Evolutionary conservation across 2,888 invertebrate genomes (phyloP).

Genomic region (Dasypogon diadema): DNA sequence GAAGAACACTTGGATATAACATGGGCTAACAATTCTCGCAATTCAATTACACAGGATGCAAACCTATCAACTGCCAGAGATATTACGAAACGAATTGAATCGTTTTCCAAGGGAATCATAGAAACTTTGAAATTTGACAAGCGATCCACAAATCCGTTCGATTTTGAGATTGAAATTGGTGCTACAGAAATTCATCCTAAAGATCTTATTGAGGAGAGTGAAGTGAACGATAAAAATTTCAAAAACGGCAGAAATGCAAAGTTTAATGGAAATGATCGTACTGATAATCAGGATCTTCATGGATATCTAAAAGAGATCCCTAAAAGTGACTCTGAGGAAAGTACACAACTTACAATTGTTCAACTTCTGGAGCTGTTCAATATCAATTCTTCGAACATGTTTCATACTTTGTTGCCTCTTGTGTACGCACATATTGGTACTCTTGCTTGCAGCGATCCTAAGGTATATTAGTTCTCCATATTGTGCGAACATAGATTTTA

Average conservation of each 20-base stretch:
- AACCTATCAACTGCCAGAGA: conserved; percentile 66
- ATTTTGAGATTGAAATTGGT: conserved; percentile 68
- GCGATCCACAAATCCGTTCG: conserved; percentile 68
- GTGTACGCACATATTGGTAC: conserved; percentile 88
- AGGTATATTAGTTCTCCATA: conserved; percentile 71
- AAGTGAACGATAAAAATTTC: conserved; percentile 64
- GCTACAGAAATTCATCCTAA: conserved; percentile 67
- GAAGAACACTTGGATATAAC: conserved; percentile 69
- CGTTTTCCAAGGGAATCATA: conserved; percentile 68
- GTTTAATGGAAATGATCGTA: conserved; percentile 66
- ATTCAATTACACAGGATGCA: conserved; percentile 64
- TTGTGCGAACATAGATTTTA: not conserved
- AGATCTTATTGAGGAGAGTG: conserved; percentile 65
- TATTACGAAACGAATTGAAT: conserved; percentile 68
- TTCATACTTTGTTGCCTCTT: conserved; percentile 85
- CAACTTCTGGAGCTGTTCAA: conserved; percentile 68
- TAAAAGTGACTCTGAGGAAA: conserved; percentile 66
- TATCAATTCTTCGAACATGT: conserved; percentile 68
- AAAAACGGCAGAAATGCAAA: conserved; percentile 65
- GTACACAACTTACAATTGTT: conserved; percentile 61
- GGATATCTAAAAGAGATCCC: conserved; percentile 60
- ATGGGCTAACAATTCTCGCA: conserved; percentile 67
- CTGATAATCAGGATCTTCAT: conserved; percentile 59
- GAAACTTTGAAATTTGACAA: conserved; percentile 68
- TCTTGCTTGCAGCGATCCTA: conserved; percentile 80